Evolutionary conservation across 2,888 invertebrate species (phyloP), one percentile per base, ranked within the genome.

Genomic region (Dynastes grantii): DNA sequence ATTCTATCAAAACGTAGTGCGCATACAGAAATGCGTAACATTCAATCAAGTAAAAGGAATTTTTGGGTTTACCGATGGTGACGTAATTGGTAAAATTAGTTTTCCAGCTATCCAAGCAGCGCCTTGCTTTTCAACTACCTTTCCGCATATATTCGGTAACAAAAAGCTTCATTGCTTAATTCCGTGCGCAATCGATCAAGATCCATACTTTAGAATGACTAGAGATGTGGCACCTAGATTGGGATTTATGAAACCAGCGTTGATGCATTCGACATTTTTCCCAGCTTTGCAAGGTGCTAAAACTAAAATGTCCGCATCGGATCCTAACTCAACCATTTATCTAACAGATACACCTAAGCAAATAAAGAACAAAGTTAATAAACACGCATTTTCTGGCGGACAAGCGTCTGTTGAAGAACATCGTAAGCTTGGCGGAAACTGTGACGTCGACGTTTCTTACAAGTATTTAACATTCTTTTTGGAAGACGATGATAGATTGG

Each of bases 121-220:
- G 0, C 99, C 99, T 0, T 95, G 97, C 0, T 92, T 99, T 83
- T 96, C 96, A 0, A 94, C 95, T 1, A 94, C 96, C 9, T 97
- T 98, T 88, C 98, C 98, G 0, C 93, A 95, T 80, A 96, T 98
- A 85, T 99, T 99, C 88, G 94, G 93, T 0, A 90, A 92, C 73
- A 93, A 93, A 85, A 94, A 94, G 85, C 92, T 97, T 67, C 94
- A 93, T 2, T 95, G 95, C 85, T 91, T 98, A 2, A 98, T 99
- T 81, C 99, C 99, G 0, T 99, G 99, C 90, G 99, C 98, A 8
- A 99, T 99, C 83, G 99, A 99, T 91, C 99, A 99, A 92, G 99
- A 99, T 90, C 99, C 99, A 0, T 99, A 99, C 89, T 99, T 99
- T 90, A 93, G 99, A 49, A 98, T 99, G 98, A 95, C 98, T 0